A percentile compares a stretch with the other conserved stretches of the same genome.
Evolutionary conservation across 2,797 vertebrate genomes (phyloP).

Genomic region (Macrochelys suwanniensis): DNA sequence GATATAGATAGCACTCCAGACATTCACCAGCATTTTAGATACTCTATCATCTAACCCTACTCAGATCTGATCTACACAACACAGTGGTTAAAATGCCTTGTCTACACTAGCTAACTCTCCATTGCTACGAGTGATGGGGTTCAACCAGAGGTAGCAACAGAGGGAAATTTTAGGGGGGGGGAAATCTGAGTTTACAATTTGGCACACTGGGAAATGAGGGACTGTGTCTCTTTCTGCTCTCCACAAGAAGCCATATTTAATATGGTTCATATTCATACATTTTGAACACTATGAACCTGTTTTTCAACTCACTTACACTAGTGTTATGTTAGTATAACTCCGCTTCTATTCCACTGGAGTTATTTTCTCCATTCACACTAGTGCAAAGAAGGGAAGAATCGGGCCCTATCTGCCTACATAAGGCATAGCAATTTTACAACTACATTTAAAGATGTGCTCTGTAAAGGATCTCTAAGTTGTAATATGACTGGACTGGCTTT

Average conservation of each 20-base stretch:
- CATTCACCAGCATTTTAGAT: too few species aligned
- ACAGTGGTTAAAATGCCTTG: too few species aligned
- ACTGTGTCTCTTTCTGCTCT: neutral
- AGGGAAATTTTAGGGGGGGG: neutral
- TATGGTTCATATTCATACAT: neutral
- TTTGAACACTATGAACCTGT: neutral
- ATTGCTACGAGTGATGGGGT: too few species aligned
- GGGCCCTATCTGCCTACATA: neutral
- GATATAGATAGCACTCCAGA: too few species aligned
- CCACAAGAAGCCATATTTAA: neutral
- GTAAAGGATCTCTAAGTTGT: neutral
- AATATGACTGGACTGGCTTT: neutral
- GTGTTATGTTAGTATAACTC: neutral
- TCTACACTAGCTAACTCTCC: too few species aligned
- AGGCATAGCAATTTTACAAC: neutral
- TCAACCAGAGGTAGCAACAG: too few species aligned
- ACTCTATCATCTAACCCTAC: too few species aligned
- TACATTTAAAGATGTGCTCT: neutral
- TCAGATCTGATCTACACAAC: too few species aligned
- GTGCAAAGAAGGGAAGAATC: neutral
- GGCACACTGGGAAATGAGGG: neutral
- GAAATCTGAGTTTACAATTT: neutral
- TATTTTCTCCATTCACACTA: neutral
- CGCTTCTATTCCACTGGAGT: neutral
- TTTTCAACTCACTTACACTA: neutral